A percentile compares a stretch with the other conserved stretches of the same genome.
Conservation (phyloP, 1,140 invertebrate species). For the Drosophila funebris region DNA sequence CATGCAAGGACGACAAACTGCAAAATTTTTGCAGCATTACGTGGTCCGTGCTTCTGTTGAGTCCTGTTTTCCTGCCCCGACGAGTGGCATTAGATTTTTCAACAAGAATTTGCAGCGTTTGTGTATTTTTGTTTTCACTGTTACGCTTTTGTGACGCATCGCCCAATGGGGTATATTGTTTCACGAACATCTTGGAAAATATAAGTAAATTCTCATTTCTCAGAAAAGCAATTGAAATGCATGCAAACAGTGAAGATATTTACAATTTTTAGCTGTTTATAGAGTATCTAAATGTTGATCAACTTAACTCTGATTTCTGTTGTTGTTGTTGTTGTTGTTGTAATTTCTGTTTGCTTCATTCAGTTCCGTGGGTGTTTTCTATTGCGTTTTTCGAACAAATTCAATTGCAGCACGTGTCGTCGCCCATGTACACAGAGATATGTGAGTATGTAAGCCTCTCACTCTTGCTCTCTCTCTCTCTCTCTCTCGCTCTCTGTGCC, state of each 20-base stretch:
- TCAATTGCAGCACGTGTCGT: conserved; percentile 79
- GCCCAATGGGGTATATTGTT: not conserved
- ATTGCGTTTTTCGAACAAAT: conserved; percentile 78
- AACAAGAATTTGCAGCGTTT: conserved; percentile 71
- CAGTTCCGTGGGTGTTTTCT: conserved; percentile 69
- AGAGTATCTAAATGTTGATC: not conserved
- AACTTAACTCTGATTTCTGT: not conserved
- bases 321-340: conserved; percentile 18
- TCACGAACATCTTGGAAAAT: too few relatives aligned
- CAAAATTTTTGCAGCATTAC: conserved; percentile 63
- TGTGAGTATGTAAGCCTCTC: conserved; percentile 39
- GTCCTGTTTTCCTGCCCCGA: conserved; percentile 15
- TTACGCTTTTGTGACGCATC: conserved; percentile 19
- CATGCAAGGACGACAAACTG: conserved; percentile 74
- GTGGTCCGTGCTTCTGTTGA: conserved; percentile 32
- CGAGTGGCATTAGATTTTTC: conserved; percentile 75
- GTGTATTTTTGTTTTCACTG: conserved; percentile 57
- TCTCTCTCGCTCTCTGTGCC: conserved; percentile 10
- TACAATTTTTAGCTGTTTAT: not conserved
- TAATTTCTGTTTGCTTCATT: conserved; percentile 23
- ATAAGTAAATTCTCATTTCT: too few relatives aligned
- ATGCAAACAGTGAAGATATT: too few relatives aligned
- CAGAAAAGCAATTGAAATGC: too few relatives aligned
- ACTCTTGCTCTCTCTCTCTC: not conserved
- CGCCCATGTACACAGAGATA: conserved; percentile 61